phyloP scores from a whole-genome alignment of 2,888 invertebrate genomes.

The Gnatocerus cornutus region DNA sequence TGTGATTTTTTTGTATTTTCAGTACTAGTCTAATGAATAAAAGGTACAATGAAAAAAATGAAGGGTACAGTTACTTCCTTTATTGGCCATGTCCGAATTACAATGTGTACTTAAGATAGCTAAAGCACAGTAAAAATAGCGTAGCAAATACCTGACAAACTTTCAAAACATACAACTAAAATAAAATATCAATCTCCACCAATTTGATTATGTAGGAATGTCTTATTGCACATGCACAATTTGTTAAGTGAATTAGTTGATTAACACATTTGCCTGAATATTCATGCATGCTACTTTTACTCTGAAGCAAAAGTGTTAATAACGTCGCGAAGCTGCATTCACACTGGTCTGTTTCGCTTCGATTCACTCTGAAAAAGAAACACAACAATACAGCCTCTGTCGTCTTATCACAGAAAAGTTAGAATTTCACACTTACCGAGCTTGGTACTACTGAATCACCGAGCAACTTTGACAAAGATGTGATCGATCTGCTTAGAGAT shows the following conservation, averaged over 20 bases:
- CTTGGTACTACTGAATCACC: background rate
- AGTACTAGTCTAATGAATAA: too few relatives aligned
- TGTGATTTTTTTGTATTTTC: background rate
- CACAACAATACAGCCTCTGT: background rate
- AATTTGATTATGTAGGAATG: slow-evolving; percentile 40
- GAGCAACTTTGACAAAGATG: slow-evolving; percentile 28
- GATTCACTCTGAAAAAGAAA: slow-evolving; percentile 46
- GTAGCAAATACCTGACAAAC: slow-evolving; percentile 35
- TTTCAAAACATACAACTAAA: slow-evolving; percentile 14
- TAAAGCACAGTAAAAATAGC: slow-evolving; percentile 47
- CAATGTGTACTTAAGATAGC: slow-evolving; percentile 43
- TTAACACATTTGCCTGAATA: slow-evolving; percentile 46
- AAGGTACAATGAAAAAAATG: too few relatives aligned
- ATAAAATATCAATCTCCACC: slow-evolving; percentile 21
- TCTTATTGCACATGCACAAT: slow-evolving; percentile 47
- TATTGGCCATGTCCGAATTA: slow-evolving; percentile 42
- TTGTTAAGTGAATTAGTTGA: slow-evolving; percentile 20
- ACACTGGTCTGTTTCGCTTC: slow-evolving; percentile 44
- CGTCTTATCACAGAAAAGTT: background rate
- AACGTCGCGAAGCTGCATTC: slow-evolving; percentile 28
- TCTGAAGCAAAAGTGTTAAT: slow-evolving; percentile 46
- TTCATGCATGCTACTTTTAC: slow-evolving; percentile 34
- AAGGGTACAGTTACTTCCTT: slow-evolving; percentile 23
- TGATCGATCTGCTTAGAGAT: slow-evolving; percentile 31
- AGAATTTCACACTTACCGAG: slow-evolving; percentile 25